A percentile compares a stretch with the other conserved stretches of the same genome.
These are phyloP conservation scores for Horisme vitalbata DNA, from an alignment of 2,888 invertebrate genomes.

Conservation along the genomic window DNA sequence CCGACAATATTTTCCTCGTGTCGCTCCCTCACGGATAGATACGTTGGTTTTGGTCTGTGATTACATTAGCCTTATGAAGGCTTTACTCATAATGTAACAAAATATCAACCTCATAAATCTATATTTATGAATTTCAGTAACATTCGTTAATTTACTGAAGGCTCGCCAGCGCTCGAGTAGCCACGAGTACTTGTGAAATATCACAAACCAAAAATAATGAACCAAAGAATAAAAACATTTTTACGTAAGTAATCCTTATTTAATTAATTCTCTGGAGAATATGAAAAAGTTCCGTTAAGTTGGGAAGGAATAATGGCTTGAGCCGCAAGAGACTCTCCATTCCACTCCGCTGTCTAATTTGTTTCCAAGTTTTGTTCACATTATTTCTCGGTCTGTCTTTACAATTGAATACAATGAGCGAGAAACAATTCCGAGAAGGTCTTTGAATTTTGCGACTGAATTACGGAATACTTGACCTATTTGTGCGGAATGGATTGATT, in stretches of 20 bases:
- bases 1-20: constrained; percentile 9
- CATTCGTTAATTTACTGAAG: constrained; percentile 15
- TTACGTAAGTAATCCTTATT: constrained; percentile 52
- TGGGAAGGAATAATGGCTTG: constrained; percentile 53
- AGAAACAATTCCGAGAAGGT: constrained; percentile 37
- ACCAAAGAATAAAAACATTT: constrained; percentile 50
- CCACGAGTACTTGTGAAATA: constrained; percentile 23
- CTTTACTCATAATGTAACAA: not conserved
- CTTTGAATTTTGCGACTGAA: constrained; percentile 29
- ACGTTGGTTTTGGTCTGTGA: not conserved
- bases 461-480: constrained; percentile 42
- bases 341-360: constrained; percentile 57
- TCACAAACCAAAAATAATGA: constrained; percentile 44
- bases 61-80: not conserved
- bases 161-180: constrained; percentile 12
- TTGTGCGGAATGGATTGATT: constrained; percentile 41
- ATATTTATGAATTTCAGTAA: constrained; percentile 1
- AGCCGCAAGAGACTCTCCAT: constrained; percentile 46
- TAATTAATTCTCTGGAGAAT: constrained; percentile 63
- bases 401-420: constrained; percentile 55
- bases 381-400: constrained; percentile 56
- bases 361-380: constrained; percentile 60
- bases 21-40: not conserved
- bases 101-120: constrained; percentile 4
- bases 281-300: constrained; percentile 55